These are phyloP conservation scores for Operophtera brumata DNA, from an alignment of 2,888 invertebrate genomes.

Conservation along the genomic window DNA sequence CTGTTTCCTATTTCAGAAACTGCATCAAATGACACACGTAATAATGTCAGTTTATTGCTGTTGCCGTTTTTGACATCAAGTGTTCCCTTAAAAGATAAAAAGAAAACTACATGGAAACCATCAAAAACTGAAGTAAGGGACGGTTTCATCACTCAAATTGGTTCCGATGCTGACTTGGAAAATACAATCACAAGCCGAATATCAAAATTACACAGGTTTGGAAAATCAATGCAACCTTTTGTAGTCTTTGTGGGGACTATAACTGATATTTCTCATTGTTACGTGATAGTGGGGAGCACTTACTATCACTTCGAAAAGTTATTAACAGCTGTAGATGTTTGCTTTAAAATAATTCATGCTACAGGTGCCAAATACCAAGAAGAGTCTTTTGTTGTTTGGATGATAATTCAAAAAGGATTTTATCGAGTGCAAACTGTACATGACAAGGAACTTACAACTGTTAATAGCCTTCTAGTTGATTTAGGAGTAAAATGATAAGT, in stretches of 20 bases:
- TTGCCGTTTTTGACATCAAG: conserved; percentile 4
- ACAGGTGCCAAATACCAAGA: conserved; percentile 2
- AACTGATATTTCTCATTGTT: too few relatives aligned
- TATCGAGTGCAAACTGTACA: conserved; percentile 1
- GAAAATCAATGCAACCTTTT: conserved; percentile 9
- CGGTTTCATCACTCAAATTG: conserved; percentile 10
- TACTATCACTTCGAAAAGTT: conserved; percentile 1
- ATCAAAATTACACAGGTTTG: conserved; percentile 3
- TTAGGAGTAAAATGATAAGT: too few relatives aligned
- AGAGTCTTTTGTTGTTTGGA: conserved; percentile 7
- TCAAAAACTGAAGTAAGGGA: conserved; percentile 8
- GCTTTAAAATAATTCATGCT: conserved; percentile 10
- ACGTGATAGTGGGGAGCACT: too few relatives aligned
- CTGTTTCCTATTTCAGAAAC: background rate
- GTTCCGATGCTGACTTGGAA: conserved; percentile 1
- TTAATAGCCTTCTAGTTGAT: background rate
- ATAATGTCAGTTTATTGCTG: background rate
- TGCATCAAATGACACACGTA: background rate
- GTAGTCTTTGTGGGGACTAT: background rate
- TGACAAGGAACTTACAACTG: conserved; percentile 9
- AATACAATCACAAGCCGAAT: conserved; percentile 5
- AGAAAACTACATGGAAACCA: conserved; percentile 4
- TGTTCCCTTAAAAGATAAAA: conserved; percentile 7
- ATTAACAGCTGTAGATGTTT: conserved; percentile 3
- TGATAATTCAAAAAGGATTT: conserved; percentile 7